phyloP scores from a whole-genome alignment of 2,797 vertebrate genomes.

The Parauchenoglanis ngamensis region DNA sequence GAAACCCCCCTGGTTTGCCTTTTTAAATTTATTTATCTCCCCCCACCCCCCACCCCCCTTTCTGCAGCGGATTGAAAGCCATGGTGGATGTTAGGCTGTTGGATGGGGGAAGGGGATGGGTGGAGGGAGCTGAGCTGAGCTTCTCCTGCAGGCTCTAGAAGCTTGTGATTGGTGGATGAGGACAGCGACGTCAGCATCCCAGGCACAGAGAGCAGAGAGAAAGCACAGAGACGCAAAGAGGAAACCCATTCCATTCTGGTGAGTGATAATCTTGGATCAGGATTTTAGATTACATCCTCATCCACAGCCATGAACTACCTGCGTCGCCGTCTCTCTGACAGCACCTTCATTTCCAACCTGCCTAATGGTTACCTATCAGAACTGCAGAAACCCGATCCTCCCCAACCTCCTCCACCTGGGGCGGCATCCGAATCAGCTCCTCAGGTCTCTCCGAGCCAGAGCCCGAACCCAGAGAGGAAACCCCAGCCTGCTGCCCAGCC shows the following conservation, averaged over 20 bases:
- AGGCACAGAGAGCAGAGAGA: conserved; percentile 65
- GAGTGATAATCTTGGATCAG: neutral
- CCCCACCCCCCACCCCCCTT: neutral
- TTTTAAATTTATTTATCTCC: conserved; percentile 31
- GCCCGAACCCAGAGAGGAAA: conserved; percentile 64
- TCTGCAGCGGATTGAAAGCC: conserved; percentile 57
- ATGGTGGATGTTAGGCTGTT: conserved; percentile 65
- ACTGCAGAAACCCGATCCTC: conserved; percentile 91
- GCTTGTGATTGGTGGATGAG: conserved; percentile 70
- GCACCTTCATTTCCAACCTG: conserved; percentile 97
- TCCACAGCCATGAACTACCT: conserved; percentile 91
- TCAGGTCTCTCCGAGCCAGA: conserved; percentile 19
- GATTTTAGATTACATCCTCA: conserved; percentile 15
- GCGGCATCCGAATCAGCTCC: conserved; percentile 46
- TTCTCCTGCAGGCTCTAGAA: conserved; percentile 67
- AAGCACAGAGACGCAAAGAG: conserved; percentile 70
- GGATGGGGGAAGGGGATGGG: conserved; percentile 70
- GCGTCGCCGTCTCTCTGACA: conserved; percentile 94
- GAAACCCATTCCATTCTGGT: conserved; percentile 60
- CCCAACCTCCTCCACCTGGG: conserved; percentile 76
- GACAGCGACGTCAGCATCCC: conserved; percentile 62
- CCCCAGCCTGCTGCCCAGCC: conserved; percentile 78
- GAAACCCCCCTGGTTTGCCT: conserved; percentile 62
- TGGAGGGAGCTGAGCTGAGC: conserved; percentile 67
- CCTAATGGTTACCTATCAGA: conserved; percentile 98